Base-by-base conservation (phyloP, 1,140 invertebrate species). In the Zaprionus tsacasi region DNA sequence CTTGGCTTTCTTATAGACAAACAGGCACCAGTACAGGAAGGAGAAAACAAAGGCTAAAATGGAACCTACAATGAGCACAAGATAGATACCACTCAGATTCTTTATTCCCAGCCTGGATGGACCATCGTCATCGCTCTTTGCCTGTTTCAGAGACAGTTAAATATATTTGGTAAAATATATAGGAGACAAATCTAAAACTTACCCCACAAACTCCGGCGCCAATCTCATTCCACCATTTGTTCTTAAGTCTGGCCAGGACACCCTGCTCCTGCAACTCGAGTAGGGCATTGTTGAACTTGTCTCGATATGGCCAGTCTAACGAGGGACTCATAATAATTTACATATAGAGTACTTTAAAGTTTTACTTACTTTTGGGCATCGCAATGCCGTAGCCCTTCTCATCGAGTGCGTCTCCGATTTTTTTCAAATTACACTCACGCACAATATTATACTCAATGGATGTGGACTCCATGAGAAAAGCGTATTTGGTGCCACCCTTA, bases 161-260 rank as follows among this genome's bases (percentile, higher is more conserved):
- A 3, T 8, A 15, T 45, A 94, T 76, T 2, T 1, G 33, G 30
- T 21, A 21, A 13, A n/a, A 17, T 4, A 21, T 15, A 21, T n/a
- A 21, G 10, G 1, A 4, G 6, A 7, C 15, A 4, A 0, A 7
- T 7, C 3, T 25, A 3, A 11, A 15, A 90, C 78, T 69, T 79
- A 97, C 96, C 77, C 93, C 93, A 92, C 96, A 97, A 54, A 94
- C 94, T 8, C 96, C 96, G 25, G 96, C 96, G 0, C 96, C 96
- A 90, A 96, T 96, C 92, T 97, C 95, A 85, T 96, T 96, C 97
- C 97, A 98, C 98, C 97, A 99, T 93, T 97, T 98, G 33, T 95
- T 96, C 91, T 98, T 97, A 56, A 98, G 93, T 40, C 95, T 93
- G 5, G 95, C 95, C 11, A 99, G 91, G 38, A 95, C 94, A 0